Base-by-base conservation (phyloP, 2,113 vertebrate species). In the Grammatotria lemairii region DNA sequence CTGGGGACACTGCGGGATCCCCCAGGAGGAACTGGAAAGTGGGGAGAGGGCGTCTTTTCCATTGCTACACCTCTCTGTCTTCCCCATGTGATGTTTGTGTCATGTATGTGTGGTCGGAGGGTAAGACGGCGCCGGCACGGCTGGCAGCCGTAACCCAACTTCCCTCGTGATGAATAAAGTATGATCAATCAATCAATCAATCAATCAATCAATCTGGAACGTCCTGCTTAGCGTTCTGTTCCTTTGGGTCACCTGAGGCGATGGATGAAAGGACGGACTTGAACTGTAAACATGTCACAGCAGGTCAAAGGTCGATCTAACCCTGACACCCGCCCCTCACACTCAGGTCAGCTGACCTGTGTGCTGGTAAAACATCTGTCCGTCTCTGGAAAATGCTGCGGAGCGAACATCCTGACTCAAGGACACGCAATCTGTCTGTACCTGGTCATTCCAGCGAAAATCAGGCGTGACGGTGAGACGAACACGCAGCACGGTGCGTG, bases 401-500 rank as follows among this genome's bases (percentile, higher is more conserved):
- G 1, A 0, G 9, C 3, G 1, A 8, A 14, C 21, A 8, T 65
- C 31, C 60, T n/a, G 31, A 38, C 31, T 38, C 60, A 4, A 31
- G 42, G 11, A 63, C n/a, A 33, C 42, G 63, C 8, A 3, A 26
- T 45, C 5, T n/a, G 16, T 23, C 23, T 81, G 79, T 96, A 99
- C 99, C 98, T 99, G 98, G 95, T 99, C 98, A 1, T 95, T 97
- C 99, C 99, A 99, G 4, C 95, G 97, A 92, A 99, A 99, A 95
- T 99, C 99, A 2, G 98, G 97, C 80, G 94, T 93, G 87, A 99
- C 91, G 75, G 49, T 93, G 40, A 99, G 97, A 5, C 97, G 97
- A 4, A 99, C 98, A 2, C 98, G 97, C 14, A 99, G 96, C 47
- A 99, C 98, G 0, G 98, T 99, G 89, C 98, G 97, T 13, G 99